phyloP scores from a whole-genome alignment of 2,113 vertebrate genomes.

The Buteo buteo region DNA sequence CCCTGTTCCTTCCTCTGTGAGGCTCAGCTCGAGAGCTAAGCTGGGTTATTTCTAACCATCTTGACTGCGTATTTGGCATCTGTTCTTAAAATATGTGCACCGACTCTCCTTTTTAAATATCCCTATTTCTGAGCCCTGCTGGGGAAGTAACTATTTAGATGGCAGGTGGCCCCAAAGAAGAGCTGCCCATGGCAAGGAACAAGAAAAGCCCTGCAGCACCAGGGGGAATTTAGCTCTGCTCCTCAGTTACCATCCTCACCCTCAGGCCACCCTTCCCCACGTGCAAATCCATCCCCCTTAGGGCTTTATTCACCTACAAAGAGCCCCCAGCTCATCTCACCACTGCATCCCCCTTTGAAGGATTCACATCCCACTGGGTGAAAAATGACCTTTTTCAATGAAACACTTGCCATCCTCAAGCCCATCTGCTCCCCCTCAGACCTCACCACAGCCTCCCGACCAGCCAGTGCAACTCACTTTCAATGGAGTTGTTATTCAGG shows the following conservation, averaged over 20 bases:
- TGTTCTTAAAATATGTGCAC: not conserved
- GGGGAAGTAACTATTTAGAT: not conserved
- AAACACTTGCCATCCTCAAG: not conserved
- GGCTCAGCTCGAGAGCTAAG: not conserved
- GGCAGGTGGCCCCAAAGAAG: not conserved
- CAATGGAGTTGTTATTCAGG: conserved; percentile 92
- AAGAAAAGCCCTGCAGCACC: not conserved
- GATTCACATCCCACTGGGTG: not conserved
- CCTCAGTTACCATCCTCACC: not conserved
- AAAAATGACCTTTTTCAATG: accelerated
- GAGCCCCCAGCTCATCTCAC: not conserved
- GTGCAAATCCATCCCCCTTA: not conserved
- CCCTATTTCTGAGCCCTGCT: not conserved
- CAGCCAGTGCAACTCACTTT: conserved; percentile 73
- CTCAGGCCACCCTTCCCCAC: not conserved
- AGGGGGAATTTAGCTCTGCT: not conserved
- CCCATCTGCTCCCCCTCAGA: accelerated
- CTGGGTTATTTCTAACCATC: not conserved
- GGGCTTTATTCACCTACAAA: not conserved
- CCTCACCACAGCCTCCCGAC: accelerated
- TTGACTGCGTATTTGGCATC: not conserved
- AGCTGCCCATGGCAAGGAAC: not conserved
- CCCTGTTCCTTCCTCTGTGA: not conserved
- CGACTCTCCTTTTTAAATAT: not conserved
- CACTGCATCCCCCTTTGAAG: not conserved